phyloP scores from a whole-genome alignment of 2,888 invertebrate species.

The Tortrix viridana region DNA sequence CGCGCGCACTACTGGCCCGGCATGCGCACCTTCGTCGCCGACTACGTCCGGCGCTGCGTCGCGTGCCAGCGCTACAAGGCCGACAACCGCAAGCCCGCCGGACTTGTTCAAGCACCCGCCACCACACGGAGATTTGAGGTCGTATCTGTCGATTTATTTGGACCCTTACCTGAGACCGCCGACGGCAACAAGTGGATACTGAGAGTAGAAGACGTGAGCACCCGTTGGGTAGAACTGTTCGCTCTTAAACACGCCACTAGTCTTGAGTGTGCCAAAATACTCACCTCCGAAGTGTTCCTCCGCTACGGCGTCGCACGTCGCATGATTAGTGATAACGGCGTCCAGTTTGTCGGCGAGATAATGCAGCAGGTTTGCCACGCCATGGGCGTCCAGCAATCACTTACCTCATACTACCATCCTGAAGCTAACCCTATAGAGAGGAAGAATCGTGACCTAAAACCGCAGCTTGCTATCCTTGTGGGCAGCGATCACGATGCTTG shows the following conservation, averaged over 20 bases:
- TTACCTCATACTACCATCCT: constrained; percentile 39
- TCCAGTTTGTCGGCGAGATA: no score
- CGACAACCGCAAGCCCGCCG: neutral
- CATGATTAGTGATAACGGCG: neutral
- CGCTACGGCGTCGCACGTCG: no score
- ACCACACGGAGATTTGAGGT: neutral
- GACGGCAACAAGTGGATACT: no score
- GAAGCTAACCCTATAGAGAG: constrained; percentile 52
- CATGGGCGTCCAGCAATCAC: constrained; percentile 38
- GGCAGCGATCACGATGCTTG: constrained; percentile 22
- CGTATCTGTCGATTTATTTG: no score
- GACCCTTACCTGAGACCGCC: no score
- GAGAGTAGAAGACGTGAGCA: no score
- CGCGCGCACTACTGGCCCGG: neutral
- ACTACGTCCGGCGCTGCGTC: neutral
- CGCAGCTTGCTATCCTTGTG: constrained; percentile 38
- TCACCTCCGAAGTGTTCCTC: no score
- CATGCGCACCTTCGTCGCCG: neutral
- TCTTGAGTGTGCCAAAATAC: no score
- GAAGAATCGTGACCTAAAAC: constrained; percentile 48
- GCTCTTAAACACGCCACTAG: no score
- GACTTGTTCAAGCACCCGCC: neutral
- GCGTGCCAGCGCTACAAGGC: neutral
- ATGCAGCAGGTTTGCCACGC: no score
- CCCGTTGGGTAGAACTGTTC: no score